phyloP scores from a whole-genome alignment of 2,888 invertebrate genomes.

The Brenthis ino region DNA sequence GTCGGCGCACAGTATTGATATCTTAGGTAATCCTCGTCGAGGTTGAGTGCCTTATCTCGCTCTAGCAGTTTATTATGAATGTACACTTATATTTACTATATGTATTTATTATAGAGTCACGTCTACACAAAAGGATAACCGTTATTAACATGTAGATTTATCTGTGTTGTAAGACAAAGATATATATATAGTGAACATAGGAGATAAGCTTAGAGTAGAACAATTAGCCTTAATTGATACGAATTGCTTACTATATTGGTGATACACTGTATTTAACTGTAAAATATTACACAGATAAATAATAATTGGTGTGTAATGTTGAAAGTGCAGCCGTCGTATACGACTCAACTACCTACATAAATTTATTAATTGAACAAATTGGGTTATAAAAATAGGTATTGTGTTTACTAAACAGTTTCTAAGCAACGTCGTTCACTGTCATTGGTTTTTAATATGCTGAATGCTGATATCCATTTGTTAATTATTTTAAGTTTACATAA shows the following conservation, averaged over 20 bases:
- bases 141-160: background rate
- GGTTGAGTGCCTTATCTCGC: conserved; percentile 61
- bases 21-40: conserved; percentile 58
- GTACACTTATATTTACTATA: conserved; percentile 37
- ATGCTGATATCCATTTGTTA: background rate
- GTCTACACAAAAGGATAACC: conserved; percentile 23
- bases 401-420: conserved; percentile 11
- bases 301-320: background rate
- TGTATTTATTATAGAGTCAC: conserved; percentile 39
- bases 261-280: conserved; percentile 4
- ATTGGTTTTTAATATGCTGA: background rate
- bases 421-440: conserved; percentile 6
- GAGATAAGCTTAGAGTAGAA: conserved; percentile 47
- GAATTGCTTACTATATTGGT: conserved; percentile 31
- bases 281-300: background rate
- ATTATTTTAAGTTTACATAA: background rate
- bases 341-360: background rate
- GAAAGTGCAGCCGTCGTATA: conserved; percentile 5
- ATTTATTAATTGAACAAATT: background rate
- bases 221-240: conserved; percentile 52
- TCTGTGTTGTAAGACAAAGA: background rate
- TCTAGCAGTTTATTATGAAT: conserved; percentile 41
- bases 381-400: background rate
- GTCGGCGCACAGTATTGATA: conserved; percentile 55
- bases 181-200: conserved; percentile 1